Conservation (phyloP, 1,140 invertebrate species). For the Sycobia sp. region DNA sequence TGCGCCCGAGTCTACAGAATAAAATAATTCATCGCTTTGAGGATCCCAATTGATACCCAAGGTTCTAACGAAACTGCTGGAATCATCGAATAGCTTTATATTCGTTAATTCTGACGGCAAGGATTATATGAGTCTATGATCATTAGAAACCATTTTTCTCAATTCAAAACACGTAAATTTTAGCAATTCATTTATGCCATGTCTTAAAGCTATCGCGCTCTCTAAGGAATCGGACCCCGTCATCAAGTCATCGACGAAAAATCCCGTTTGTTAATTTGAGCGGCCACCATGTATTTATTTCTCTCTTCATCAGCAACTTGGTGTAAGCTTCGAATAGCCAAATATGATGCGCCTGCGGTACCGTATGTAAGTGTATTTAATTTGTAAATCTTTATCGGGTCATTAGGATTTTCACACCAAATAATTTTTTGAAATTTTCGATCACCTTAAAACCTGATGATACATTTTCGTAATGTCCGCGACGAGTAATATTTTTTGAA, state of each 20-base stretch:
- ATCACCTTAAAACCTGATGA: constrained; percentile 41
- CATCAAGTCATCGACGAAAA: constrained; percentile 37
- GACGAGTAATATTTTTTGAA: constrained; percentile 11
- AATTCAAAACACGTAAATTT: constrained; percentile 17
- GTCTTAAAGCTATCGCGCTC: neutral
- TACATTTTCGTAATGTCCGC: constrained; percentile 49
- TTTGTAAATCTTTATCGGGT: neutral
- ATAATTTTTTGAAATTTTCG: constrained; percentile 44
- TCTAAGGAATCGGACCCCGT: constrained; percentile 13
- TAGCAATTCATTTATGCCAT: neutral
- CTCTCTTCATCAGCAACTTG: constrained; percentile 30
- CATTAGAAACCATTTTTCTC: constrained; percentile 40
- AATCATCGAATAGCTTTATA: neutral
- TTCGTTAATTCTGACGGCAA: too few species aligned
- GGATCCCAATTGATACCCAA: neutral
- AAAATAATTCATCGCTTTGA: neutral
- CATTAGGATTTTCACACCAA: constrained; percentile 35
- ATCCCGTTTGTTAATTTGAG: constrained; percentile 15
- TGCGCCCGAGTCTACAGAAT: too few species aligned
- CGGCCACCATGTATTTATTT: too few species aligned
- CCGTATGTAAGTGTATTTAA: constrained; percentile 39
- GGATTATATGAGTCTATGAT: neutral
- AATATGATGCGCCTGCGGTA: constrained; percentile 28
- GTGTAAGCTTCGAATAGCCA: constrained; percentile 31
- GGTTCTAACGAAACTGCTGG: neutral